A percentile compares a stretch with the other conserved stretches of the same genome.
Conservation (phyloP, 2,888 invertebrate genomes). For the Vanessa cardui region DNA sequence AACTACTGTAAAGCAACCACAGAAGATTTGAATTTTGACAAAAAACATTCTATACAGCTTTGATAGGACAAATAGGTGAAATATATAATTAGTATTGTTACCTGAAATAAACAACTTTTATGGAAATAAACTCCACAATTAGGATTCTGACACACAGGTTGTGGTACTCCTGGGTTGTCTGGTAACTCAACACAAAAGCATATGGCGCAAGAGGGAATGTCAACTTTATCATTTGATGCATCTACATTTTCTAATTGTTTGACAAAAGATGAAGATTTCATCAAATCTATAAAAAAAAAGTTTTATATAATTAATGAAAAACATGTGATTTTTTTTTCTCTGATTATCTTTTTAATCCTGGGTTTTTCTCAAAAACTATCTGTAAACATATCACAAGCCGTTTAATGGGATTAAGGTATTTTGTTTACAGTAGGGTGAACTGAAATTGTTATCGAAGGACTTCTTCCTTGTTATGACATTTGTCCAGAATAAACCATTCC, state of each 20-base stretch:
- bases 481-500: too few species aligned
- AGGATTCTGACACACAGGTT: slow-evolving; percentile 67
- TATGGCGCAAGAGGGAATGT: slow-evolving; percentile 58
- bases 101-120: slow-evolving; percentile 68
- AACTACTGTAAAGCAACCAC: too few species aligned
- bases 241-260: slow-evolving; percentile 23
- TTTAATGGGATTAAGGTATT: too few species aligned
- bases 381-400: too few species aligned
- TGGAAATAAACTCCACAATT: slow-evolving; percentile 68
- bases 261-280: slow-evolving; percentile 11
- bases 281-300: slow-evolving; percentile 20
- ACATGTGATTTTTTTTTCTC: background rate
- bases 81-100: slow-evolving; percentile 38
- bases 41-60: too few species aligned
- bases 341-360: background rate
- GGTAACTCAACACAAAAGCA: slow-evolving; percentile 63
- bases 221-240: slow-evolving; percentile 29
- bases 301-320: background rate
- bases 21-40: too few species aligned
- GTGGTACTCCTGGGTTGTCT: slow-evolving; percentile 57
- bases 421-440: too few species aligned
- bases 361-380: too few species aligned
- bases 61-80: too few species aligned
- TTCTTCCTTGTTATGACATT: too few species aligned
- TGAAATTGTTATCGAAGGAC: too few species aligned